Conservation (phyloP, 1,140 invertebrate genomes). For the Pararge aegeria region DNA sequence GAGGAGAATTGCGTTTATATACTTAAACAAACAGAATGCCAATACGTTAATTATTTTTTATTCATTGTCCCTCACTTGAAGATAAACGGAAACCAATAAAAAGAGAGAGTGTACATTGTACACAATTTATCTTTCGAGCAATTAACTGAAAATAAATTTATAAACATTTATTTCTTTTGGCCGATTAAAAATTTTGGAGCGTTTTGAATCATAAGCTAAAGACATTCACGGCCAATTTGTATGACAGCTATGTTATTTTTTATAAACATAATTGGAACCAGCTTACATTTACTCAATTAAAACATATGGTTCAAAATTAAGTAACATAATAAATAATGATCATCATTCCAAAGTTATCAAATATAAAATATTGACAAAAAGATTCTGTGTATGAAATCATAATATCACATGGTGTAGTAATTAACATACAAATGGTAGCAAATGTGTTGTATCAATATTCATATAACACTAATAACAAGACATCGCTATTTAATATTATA, state of each 20-base stretch:
- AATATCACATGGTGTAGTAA: constrained; percentile 16
- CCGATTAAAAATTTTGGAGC: background rate
- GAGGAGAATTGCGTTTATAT: no score
- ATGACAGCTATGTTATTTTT: no score
- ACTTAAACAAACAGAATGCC: background rate
- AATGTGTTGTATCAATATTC: constrained; percentile 43
- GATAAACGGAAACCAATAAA: constrained; percentile 6
- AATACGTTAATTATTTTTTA: constrained; percentile 9
- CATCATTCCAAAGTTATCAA: no score
- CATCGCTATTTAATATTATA: constrained; percentile 50
- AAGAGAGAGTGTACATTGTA: constrained; percentile 5
- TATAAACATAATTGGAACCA: no score
- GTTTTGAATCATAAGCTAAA: background rate
- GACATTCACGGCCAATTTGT: no score
- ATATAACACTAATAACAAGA: constrained; percentile 41
- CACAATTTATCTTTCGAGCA: constrained; percentile 3
- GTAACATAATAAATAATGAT: no score
- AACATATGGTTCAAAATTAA: no score
- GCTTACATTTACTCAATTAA: no score
- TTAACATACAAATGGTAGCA: constrained; percentile 26
- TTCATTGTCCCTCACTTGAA: constrained; percentile 3
- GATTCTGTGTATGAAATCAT: no score
- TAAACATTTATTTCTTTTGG: background rate
- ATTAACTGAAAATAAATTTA: background rate
- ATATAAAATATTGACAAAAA: no score